These are phyloP conservation scores for Pavo muticus DNA, from an alignment of 2,113 vertebrate genomes.

Conservation along the genomic window DNA sequence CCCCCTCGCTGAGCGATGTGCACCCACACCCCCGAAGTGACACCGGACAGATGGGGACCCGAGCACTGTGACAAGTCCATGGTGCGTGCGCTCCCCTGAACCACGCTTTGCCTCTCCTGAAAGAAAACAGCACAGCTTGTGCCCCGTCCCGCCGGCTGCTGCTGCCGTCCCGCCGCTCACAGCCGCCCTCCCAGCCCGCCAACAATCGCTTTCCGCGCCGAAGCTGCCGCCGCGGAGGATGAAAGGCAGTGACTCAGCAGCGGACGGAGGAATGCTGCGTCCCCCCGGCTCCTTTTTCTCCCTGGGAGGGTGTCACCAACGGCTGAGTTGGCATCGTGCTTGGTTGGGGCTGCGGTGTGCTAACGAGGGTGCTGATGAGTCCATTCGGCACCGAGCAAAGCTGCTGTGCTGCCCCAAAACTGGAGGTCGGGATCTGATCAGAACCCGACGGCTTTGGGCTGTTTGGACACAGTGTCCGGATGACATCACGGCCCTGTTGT, in stretches of 20 bases:
- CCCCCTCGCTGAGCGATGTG: fast-evolving
- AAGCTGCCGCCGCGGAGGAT: fast-evolving
- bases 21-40: not conserved
- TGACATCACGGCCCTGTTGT: not conserved
- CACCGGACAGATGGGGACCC: not conserved
- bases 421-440: fast-evolving
- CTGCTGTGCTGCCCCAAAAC: fast-evolving
- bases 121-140: not conserved
- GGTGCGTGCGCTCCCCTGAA: not conserved
- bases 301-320: fast-evolving
- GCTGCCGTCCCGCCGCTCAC: not conserved
- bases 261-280: not conserved
- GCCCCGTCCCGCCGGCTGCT: not conserved
- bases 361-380: fast-evolving
- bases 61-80: not conserved
- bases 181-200: not conserved
- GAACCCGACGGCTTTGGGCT: not conserved
- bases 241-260: not conserved
- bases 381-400: not conserved
- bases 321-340: not conserved
- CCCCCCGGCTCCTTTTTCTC: not conserved
- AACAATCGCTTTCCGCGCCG: not conserved
- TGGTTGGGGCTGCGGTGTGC: fast-evolving
- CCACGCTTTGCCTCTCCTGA: not conserved
- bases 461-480: fast-evolving